Base-by-base conservation (phyloP, 2,113 vertebrate genomes). In the Okapia johnstoni region DNA sequence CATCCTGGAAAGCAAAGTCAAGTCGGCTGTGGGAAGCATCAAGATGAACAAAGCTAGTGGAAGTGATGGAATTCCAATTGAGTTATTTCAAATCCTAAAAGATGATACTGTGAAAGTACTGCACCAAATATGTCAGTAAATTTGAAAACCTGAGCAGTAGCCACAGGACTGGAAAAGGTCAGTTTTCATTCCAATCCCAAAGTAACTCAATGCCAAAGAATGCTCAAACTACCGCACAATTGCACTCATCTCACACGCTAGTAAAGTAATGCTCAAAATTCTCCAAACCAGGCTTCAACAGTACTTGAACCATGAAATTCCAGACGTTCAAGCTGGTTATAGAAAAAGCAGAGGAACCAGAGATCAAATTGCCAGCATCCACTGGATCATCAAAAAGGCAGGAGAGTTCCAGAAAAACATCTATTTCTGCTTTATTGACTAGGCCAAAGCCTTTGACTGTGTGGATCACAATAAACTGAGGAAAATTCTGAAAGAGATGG, bases 321-420 rank as follows among this genome's bases (percentile, higher is more conserved):
- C 4, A 36, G 63, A 3, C 36, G 63, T 70, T 70, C 17, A 70
- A 70, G 17, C 8, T 70, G n/a, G 17, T 36, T 70, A 36, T 70
- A 36, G 17, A 36, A 36, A 70, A 36, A 0, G n/a, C n/a, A 70
- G n/a, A 70, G n/a, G 9, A 70, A 21, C n/a, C 9, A 70, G 4
- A 70, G n/a, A 70, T 70, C 4, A 70, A 70, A 70, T 36, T 36
- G 8, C 63, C 4, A 36, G 21, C n/a, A 70, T 21, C n/a, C 0
- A 2, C 0, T 70, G n/a, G n/a, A 21, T 70, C 63, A 70, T 11
- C 0, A 0, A 36, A 36, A 70, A 70, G 21, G 17, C 63, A 70
- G 46, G 46, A 70, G 4, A 70, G 17, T 70, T 70, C 2, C 17
- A 6, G n/a, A 21, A 70, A 70, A 70, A 10, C n/a, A 36, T 36